Conservation (phyloP, 23 tunicate species). For the Styela clava region DNA sequence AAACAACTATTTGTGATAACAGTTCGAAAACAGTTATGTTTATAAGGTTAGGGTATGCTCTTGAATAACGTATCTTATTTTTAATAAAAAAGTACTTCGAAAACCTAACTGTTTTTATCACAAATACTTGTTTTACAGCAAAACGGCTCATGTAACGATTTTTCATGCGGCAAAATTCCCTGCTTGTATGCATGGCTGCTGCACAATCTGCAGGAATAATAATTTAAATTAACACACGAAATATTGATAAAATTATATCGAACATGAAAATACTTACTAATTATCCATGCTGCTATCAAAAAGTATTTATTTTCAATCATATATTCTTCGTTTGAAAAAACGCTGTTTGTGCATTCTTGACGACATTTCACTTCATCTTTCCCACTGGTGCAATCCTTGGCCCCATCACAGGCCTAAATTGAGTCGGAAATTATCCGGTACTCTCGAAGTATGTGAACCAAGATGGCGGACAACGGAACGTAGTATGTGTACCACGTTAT, state of each 20-base stretch:
- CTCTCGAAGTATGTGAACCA: no score
- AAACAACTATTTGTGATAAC: no score
- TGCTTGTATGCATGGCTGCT: no score
- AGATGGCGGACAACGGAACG: no score
- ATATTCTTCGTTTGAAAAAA: neutral
- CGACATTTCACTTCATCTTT: neutral
- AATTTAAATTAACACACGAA: no score
- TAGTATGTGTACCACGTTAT: no score
- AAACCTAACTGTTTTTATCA: neutral
- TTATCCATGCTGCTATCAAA: neutral
- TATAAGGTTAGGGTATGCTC: no score
- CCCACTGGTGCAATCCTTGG: neutral
- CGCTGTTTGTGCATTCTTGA: neutral
- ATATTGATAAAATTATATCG: neutral
- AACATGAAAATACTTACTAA: neutral
- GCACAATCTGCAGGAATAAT: neutral
- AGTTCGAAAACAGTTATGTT: no score
- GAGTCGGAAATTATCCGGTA: no score
- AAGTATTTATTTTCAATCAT: neutral
- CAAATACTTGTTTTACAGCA: neutral
- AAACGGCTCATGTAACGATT: no score
- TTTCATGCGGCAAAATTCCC: neutral
- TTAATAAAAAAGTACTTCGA: neutral
- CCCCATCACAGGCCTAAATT: neutral
- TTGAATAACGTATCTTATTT: no score